Conservation (phyloP, 2,888 invertebrate species). For the Dioctria linearis region DNA sequence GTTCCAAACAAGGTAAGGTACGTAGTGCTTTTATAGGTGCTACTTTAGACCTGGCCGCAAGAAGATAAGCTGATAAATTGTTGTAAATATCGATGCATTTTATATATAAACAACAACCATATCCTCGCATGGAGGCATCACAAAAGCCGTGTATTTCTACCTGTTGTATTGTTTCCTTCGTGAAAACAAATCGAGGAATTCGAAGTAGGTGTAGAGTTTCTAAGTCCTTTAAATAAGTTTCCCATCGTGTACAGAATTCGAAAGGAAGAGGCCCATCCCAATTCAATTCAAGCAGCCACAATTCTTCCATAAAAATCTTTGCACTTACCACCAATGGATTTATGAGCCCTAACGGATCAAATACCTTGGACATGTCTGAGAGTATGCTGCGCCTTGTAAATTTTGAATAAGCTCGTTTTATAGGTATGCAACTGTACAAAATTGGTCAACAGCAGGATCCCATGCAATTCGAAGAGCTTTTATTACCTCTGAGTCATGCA, state of each 20-base stretch:
- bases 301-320: constrained; percentile 4
- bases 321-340: neutral
- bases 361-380: constrained; percentile 7
- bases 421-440: neutral
- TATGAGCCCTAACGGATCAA: constrained; percentile 37
- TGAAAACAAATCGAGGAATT: neutral
- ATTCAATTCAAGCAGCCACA: neutral
- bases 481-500: neutral
- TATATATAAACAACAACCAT: constrained; percentile 33
- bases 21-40: neutral
- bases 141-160: constrained; percentile 52
- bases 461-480: constrained; percentile 2
- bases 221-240: neutral
- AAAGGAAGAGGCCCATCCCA: too few relatives aligned
- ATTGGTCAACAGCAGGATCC: neutral
- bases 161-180: neutral
- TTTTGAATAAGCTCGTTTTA: constrained; percentile 39
- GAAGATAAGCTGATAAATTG: neutral
- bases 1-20: constrained; percentile 38
- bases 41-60: constrained; percentile 29
- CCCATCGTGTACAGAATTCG: too few relatives aligned
- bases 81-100: neutral
- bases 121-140: constrained; percentile 53
- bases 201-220: neutral
- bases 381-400: neutral